Evolutionary conservation across 2,888 invertebrate species (phyloP).

Genomic region (Cybosia mesomella): DNA sequence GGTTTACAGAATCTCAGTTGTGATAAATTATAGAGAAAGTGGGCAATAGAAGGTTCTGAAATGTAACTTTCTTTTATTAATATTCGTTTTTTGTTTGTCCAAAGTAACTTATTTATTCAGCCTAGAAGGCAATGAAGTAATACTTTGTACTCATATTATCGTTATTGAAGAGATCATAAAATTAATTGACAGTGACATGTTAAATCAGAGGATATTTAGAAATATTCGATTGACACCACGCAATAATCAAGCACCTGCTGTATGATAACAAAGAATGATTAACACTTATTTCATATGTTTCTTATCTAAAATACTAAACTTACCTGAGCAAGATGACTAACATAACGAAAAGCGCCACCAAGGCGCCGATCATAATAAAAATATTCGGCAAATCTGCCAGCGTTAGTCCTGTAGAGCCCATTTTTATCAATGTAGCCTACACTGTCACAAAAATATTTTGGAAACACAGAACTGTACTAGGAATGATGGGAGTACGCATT

Average conservation of each 20-base stretch:
- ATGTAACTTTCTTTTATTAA: conserved; percentile 4
- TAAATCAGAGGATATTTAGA: no score
- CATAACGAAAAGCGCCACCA: conserved; percentile 91
- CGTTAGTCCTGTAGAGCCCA: conserved; percentile 87
- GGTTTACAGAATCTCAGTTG: neutral
- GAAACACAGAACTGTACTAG: conserved; percentile 58
- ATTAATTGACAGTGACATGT: neutral
- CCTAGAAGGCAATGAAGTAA: neutral
- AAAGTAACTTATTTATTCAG: neutral
- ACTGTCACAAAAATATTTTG: conserved; percentile 63
- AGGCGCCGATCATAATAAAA: conserved; percentile 91
- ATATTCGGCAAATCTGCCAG: conserved; percentile 92
- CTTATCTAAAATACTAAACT: conserved; percentile 55
- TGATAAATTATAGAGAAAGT: conserved; percentile 9
- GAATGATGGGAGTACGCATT: conserved; percentile 63
- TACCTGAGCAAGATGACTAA: conserved; percentile 92
- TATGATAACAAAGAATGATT: conserved; percentile 28
- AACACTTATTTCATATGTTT: neutral
- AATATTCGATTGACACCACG: conserved; percentile 9
- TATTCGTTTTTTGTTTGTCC: neutral
- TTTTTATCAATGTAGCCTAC: conserved; percentile 51
- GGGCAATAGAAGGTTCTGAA: neutral
- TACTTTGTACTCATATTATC: neutral
- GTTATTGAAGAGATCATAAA: neutral
- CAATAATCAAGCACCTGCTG: conserved; percentile 36